Base-by-base conservation (phyloP, 2,113 vertebrate genomes). In the Rhinoderma darwinii region DNA sequence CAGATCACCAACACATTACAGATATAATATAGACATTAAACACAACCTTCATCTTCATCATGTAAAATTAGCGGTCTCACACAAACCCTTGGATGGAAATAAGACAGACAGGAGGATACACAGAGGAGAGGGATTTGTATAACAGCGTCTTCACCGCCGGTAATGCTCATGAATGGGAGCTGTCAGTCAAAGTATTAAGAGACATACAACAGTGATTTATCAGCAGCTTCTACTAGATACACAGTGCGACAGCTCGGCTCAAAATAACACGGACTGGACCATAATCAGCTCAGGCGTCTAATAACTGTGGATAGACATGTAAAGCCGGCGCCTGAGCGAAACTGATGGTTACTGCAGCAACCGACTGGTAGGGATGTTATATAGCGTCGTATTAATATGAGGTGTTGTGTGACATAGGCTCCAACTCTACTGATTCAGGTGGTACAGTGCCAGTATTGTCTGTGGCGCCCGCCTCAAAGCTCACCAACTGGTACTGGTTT, bases 1-100 rank as follows among this genome's bases (percentile, higher is more conserved):
- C 84, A 68, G 12, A 27, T 50, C 74, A 22, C 22, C 4, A 54
- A 76, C 39, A 14, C 41, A 8, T 43, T 50, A 20, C 41, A 50
- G 37, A 30, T 51, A 82, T 82, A 82, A 82, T 68, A 35, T 54
- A 75, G 84, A 50, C 56, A 22, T 84, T 47, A 47, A 77, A 54
- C 50, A 47, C n/a, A 63, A 66, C 43, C 54, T 61, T 47, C 35
- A n/a, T 66, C 83, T 50, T 59, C 12, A 22, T 51, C 32, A 27
- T 32, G 43, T 43, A 68, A n/a, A 78, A 86, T 86, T 78, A 78
- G 74, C 18, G 41, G 27, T 41, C 41, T 68, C 76, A 6, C 18
- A 61, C 54, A 17, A 84, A 84, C 9, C 83, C 83, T 84, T 8
- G 27, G 27, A 37, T 43, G 51, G 30, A 66, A 66, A 18, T 22